These are phyloP conservation scores for Todiramphus saurophagus DNA, from an alignment of 2,113 vertebrate species.

Conservation along the genomic window DNA sequence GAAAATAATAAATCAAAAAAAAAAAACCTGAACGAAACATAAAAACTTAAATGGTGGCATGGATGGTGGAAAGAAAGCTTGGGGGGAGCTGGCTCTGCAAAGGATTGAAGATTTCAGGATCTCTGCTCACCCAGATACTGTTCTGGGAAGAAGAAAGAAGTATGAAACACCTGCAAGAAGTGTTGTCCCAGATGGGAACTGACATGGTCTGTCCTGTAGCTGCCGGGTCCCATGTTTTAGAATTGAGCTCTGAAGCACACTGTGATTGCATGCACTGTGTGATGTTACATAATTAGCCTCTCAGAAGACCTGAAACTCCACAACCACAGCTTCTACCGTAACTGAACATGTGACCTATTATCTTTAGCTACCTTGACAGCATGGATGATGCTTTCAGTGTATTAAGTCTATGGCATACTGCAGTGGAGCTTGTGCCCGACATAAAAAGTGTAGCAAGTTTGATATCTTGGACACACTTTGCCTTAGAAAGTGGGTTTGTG, in stretches of 20 bases:
- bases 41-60: not conserved
- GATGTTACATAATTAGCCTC: not conserved
- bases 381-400: rapidly evolving
- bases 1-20: not conserved
- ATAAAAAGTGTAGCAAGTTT: not conserved
- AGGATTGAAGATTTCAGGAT: not conserved
- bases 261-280: not conserved
- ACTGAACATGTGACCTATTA: not conserved
- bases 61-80: not conserved
- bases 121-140: not conserved
- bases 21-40: too few species aligned
- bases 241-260: not conserved
- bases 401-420: not conserved
- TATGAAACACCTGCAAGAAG: not conserved
- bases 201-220: not conserved
- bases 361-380: not conserved
- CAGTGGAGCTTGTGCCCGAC: not conserved
- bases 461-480: not conserved
- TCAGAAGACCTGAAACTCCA: not conserved
- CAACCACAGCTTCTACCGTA: not conserved
- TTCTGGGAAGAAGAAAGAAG: not conserved
- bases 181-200: rapidly evolving
- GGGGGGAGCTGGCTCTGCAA: not conserved
- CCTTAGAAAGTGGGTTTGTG: not conserved
- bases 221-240: not conserved